phyloP scores from a whole-genome alignment of 1,140 invertebrate species.

The Daktulosphaira vitifoliae region DNA sequence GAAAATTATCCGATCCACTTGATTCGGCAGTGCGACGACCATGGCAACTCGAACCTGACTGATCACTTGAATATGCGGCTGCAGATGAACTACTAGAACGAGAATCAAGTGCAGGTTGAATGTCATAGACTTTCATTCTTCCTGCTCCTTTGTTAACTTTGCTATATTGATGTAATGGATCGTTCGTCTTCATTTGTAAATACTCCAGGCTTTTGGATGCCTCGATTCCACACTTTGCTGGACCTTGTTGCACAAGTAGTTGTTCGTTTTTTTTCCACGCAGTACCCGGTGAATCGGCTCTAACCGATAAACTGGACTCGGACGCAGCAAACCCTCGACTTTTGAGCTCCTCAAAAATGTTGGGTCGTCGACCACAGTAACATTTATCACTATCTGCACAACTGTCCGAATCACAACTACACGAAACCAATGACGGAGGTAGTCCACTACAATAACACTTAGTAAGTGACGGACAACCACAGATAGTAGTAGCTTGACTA shows the following conservation, averaged over 20 bases:
- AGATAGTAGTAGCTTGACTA: conserved; percentile 69
- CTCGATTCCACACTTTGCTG: background rate
- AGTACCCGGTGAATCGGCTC: conserved; percentile 39
- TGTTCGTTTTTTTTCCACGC: conserved; percentile 40
- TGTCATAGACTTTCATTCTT: too few relatives aligned
- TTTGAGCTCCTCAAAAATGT: conserved; percentile 46
- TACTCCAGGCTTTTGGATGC: conserved; percentile 35
- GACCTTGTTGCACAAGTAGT: background rate
- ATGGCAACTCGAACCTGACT: too few relatives aligned
- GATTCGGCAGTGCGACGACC: background rate
- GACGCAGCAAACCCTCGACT: conserved; percentile 49
- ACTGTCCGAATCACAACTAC: conserved; percentile 16
- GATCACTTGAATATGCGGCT: too few relatives aligned
- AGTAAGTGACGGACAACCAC: conserved; percentile 71
- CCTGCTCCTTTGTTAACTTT: background rate
- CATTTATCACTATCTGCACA: conserved; percentile 37
- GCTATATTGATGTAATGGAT: background rate
- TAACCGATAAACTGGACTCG: conserved; percentile 45
- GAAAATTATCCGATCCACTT: conserved; percentile 18
- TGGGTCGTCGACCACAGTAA: conserved; percentile 34
- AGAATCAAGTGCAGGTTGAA: background rate
- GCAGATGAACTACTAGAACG: background rate
- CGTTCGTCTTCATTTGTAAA: conserved; percentile 8
- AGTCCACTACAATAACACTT: conserved; percentile 66
- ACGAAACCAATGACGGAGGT: conserved; percentile 20